Base-by-base conservation (phyloP, 2,888 invertebrate species). In the Portevinia maculata region DNA sequence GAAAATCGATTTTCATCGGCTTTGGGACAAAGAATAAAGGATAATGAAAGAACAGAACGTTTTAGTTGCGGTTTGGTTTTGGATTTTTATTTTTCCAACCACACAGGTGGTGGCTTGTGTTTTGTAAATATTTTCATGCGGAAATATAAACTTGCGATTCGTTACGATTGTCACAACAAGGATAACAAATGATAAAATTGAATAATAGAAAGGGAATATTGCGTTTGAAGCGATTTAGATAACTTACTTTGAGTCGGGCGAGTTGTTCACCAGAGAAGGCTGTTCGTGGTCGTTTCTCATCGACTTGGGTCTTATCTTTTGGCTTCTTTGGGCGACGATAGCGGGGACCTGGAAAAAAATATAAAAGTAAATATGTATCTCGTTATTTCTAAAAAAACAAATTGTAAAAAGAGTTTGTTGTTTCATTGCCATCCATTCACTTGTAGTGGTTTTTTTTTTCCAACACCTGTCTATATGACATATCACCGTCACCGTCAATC, bases 181-280 rank as follows among this genome's bases (percentile, higher is more conserved):
- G 65, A 67, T 60, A 60, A 81, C 59, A 67, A 74, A 46, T 41
- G 41, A 41, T 41, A n/a, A n/a, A n/a, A n/a, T n/a, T 17, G 3
- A 15, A 39, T 39, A 8, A 15, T 7, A 17, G 57, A 17, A 39
- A 57, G 19, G 4, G 21, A 3, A 41, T 19, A 73, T 24, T 24
- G n/a, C n/a, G n/a, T n/a, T n/a, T n/a, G n/a, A n/a, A n/a, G n/a
- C n/a, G n/a, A n/a, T 24, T 24, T 24, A 24, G 5, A 5, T 3
- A 85, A 87, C 88, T 88, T 87, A 93, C 93, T 92, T 98, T 98
- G 87, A 99, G 92, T 87, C 97, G 93, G 4, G 96, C 94, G 86
- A 99, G 92, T 89, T 99, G 99, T 44, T 98, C 97, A 60, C 96
- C 95, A 65, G 98, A 98, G 92, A 99, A 99, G 9, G 99, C 99